A percentile compares a stretch with the other conserved stretches of the same genome.
Evolutionary conservation across 64 coral and sea anemone species (phyloP).

Genomic region (Stichodactyla mertensii): DNA sequence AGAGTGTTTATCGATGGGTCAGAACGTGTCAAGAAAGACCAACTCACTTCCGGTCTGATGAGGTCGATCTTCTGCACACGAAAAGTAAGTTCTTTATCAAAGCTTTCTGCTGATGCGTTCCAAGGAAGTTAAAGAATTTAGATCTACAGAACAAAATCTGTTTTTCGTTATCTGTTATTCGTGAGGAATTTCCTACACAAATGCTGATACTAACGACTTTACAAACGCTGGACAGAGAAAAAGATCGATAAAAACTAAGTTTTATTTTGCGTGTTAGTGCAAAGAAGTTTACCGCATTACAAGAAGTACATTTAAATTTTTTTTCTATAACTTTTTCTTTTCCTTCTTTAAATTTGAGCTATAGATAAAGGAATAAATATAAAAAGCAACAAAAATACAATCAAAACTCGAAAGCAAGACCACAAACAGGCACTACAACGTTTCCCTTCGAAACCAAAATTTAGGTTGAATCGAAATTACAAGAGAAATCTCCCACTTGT

Average conservation of each 20-base stretch:
- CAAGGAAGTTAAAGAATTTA: not conserved
- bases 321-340: not conserved
- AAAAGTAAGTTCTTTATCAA: not conserved
- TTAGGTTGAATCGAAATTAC: not conserved
- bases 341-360: not conserved
- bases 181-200: not conserved
- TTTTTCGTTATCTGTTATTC: not conserved
- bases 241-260: slow-evolving; percentile 1
- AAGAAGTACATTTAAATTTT: not conserved
- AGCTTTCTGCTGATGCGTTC: not conserved
- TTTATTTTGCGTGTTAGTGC: not conserved
- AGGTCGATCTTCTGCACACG: not conserved
- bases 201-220: not conserved
- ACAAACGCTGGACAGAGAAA: not conserved
- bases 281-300: not conserved
- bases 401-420: not conserved
- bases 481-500: not conserved
- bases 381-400: not conserved
- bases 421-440: not conserved
- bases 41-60: not conserved
- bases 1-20: not conserved
- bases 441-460: not conserved
- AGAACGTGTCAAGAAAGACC: not conserved
- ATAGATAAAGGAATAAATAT: not conserved
- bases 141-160: not conserved